Conservation (phyloP, 2,888 invertebrate species). For the Phaedon cochleariae region DNA sequence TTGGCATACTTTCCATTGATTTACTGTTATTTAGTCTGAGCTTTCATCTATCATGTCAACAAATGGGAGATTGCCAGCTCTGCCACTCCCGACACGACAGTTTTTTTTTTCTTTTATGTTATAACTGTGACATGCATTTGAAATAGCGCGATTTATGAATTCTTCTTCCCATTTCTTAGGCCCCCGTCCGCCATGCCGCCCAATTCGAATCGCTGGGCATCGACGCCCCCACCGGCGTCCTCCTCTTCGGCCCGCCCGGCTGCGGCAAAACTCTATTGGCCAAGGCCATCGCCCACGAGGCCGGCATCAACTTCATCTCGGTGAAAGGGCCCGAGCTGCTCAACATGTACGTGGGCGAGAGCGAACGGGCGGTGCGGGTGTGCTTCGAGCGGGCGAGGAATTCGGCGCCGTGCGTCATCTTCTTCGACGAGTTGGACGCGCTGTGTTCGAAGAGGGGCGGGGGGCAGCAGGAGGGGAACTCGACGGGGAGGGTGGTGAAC, state of each 20-base stretch:
- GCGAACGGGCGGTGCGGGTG: slow-evolving; percentile 95
- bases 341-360: slow-evolving; percentile 99
- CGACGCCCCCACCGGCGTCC: slow-evolving; percentile 84
- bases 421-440: slow-evolving; percentile 98
- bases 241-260: slow-evolving; percentile 97
- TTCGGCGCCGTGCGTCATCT: slow-evolving; percentile 97
- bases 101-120: too few species aligned
- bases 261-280: slow-evolving; percentile 96
- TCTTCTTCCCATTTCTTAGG: slow-evolving; percentile 70
- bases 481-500: slow-evolving; percentile 74
- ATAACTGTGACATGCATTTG: too few species aligned
- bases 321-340: slow-evolving; percentile 98
- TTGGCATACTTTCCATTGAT: too few species aligned
- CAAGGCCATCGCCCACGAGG: slow-evolving; percentile 98
- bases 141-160: too few species aligned
- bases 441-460: slow-evolving; percentile 82
- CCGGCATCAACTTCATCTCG: slow-evolving; percentile 97
- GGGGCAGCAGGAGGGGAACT: slow-evolving; percentile 18
- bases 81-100: too few species aligned
- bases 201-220: slow-evolving; percentile 82
- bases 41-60: too few species aligned
- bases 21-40: too few species aligned
- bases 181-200: slow-evolving; percentile 88
- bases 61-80: too few species aligned
- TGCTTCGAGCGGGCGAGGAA: slow-evolving; percentile 95